Base-by-base conservation (phyloP, 2,888 invertebrate genomes). In the Hyles lineata region DNA sequence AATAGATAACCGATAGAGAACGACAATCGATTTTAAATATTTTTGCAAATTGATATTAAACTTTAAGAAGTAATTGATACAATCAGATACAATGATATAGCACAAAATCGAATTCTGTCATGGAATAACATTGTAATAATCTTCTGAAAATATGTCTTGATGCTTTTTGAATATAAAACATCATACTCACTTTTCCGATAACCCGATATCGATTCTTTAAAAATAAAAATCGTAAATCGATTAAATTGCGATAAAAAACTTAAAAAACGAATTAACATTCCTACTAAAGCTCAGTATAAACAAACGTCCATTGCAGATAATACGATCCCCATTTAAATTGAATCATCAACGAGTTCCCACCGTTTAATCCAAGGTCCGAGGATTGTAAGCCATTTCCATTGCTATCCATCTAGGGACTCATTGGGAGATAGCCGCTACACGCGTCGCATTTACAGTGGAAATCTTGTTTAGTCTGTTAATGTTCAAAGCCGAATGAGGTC, bases 281-380 rank as follows among this genome's bases (percentile, higher is more conserved):
- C 43, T 25, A 23, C 61, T 61, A 21, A 4, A 55, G n/a, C 55
- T n/a, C 55, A 4, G 55, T 55, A 50, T 23, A 67, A 67, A 67
- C 50, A 15, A 23, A 8, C 63, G 21, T 5, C 7, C n/a, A 62
- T 2, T 23, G 35, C 15, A 23, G 43, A 62, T 32, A 23, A 17
- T 43, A 23, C 67, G 67, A 17, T 67, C 50, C 23, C 43, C 7
- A 91, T 91, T 90, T 87, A 87, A 89, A 91, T 90, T 90, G 88
- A 91, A 91, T 89, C 85, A 87, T 86, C 86, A 87, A 84, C 80
- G 82, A 79, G 82, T 78, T 90, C 90, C 85, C 87, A 82, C 74
- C 76, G 76, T 74, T 74, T 86, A 86, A 85, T 85, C 85, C 83
- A 67, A 71, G 76, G 75, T 72, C 73, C 75, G 58, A 29, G 74